Evolutionary conservation across 92 coral and sea anemone genomes (phyloP).

Genomic region (Meandrina meandrites): DNA sequence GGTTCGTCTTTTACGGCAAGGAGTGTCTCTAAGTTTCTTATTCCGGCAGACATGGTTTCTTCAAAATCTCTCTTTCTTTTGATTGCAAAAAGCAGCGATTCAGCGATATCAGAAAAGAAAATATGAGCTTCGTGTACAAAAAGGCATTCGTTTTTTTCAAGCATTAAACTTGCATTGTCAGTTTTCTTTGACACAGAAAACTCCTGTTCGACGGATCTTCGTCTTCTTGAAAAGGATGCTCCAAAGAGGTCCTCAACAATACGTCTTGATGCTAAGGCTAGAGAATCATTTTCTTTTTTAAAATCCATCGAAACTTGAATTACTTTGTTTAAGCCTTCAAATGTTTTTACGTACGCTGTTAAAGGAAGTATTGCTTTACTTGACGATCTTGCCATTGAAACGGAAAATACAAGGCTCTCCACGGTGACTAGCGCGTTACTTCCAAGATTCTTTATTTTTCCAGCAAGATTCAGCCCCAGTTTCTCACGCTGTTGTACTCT

Average conservation of each 20-base stretch:
- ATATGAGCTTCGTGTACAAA: constrained; percentile 37
- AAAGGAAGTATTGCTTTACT: constrained; percentile 56
- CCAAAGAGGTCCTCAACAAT: constrained; percentile 49
- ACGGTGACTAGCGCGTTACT: constrained; percentile 42
- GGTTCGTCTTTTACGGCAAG: neutral
- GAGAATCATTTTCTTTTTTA: constrained; percentile 40
- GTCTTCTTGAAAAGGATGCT: neutral
- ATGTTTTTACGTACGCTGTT: constrained; percentile 23
- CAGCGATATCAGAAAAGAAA: constrained; percentile 37
- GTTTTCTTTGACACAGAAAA: neutral
- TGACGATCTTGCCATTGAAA: constrained; percentile 29
- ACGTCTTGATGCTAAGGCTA: constrained; percentile 50
- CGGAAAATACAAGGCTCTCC: constrained; percentile 40
- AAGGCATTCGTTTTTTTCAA: constrained; percentile 22
- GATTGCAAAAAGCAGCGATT: constrained; percentile 30
- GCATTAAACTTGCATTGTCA: neutral
- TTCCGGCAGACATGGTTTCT: neutral
- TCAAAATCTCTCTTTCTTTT: neutral
- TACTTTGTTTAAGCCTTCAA: constrained; percentile 34
- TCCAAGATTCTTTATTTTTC: constrained; percentile 33
- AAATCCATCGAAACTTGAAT: constrained; percentile 66
- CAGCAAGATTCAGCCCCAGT: constrained; percentile 52
- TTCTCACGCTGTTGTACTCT: constrained; percentile 34
- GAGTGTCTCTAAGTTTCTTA: neutral
- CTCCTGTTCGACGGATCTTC: constrained; percentile 12